Evolutionary conservation across 2,797 vertebrate genomes (phyloP).

Genomic region (Sebastes miniatus): DNA sequence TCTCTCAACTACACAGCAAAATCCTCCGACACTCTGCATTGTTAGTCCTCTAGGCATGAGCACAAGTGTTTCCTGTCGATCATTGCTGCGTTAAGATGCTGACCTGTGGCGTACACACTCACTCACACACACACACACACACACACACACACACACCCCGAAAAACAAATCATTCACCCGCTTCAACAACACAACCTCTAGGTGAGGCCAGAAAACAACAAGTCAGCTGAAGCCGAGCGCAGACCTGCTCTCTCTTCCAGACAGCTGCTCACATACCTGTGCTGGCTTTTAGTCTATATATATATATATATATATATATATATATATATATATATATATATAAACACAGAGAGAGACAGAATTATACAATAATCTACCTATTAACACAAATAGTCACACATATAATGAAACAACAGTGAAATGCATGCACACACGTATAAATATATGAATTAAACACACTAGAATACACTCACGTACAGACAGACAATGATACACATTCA

Average conservation of each 20-base stretch:
- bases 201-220: constrained; percentile 42
- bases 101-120: constrained; percentile 40
- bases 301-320: too few species aligned
- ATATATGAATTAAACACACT: too few species aligned
- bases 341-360: too few species aligned
- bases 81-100: constrained; percentile 36
- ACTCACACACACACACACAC: not conserved
- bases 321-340: not conserved
- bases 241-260: not conserved
- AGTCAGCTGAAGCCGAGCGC: constrained; percentile 10
- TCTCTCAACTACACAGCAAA: not conserved
- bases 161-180: constrained; percentile 54
- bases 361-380: too few species aligned
- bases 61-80: constrained; percentile 41
- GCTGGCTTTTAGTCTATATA: not conserved
- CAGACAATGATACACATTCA: too few species aligned
- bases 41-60: constrained; percentile 22
- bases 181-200: constrained; percentile 45
- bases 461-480: too few species aligned
- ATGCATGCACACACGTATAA: too few species aligned
- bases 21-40: not conserved
- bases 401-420: too few species aligned
- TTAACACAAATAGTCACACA: too few species aligned
- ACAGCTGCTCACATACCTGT: not conserved
- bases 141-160: not conserved